Conservation (phyloP, 2,888 invertebrate species). For the Tiliacea aurago region DNA sequence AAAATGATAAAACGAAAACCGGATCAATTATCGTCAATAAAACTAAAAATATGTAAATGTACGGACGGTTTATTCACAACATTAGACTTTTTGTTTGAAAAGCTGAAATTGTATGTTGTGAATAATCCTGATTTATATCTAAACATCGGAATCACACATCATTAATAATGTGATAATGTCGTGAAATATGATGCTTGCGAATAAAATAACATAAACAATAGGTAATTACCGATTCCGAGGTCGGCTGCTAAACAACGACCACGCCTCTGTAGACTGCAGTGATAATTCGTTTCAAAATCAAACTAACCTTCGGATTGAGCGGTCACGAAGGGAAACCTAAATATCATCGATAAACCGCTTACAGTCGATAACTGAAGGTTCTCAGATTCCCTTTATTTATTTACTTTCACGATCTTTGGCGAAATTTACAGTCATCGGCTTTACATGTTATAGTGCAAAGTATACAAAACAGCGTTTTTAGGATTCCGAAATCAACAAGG, state of each 20-base stretch:
- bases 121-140: constrained; percentile 45
- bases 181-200: constrained; percentile 45
- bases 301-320: constrained; percentile 66
- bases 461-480: background rate
- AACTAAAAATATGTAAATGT: constrained; percentile 57
- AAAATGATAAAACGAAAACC: constrained; percentile 56
- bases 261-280: constrained; percentile 65
- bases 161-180: constrained; percentile 55
- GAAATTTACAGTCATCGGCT: constrained; percentile 3
- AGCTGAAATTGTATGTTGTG: constrained; percentile 19
- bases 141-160: constrained; percentile 48
- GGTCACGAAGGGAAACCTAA: constrained; percentile 69
- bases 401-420: constrained; percentile 22
- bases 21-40: constrained; percentile 60
- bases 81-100: constrained; percentile 39
- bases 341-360: constrained; percentile 59
- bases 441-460: background rate
- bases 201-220: constrained; percentile 51
- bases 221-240: constrained; percentile 51
- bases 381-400: constrained; percentile 29
- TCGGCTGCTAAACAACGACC: constrained; percentile 59
- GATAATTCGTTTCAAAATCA: constrained; percentile 73
- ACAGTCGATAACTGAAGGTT: constrained; percentile 54
- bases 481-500: too few species aligned
- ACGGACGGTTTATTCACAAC: constrained; percentile 51